A percentile compares a stretch with the other conserved stretches of the same genome.
Conservation (phyloP, 2,888 invertebrate genomes). For the Chydorus sphaericus region DNA sequence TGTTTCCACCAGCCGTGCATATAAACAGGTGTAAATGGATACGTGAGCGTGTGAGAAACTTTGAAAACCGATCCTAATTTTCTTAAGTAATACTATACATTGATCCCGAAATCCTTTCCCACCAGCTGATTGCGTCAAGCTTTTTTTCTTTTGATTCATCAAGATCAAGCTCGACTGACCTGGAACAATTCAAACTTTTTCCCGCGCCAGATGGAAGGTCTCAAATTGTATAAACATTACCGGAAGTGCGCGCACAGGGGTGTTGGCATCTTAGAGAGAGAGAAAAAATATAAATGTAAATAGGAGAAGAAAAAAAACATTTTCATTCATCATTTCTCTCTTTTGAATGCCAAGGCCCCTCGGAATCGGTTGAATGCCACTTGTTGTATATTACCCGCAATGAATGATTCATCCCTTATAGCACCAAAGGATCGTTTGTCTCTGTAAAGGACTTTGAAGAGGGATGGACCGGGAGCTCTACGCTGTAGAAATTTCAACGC, state of each 20-base stretch:
- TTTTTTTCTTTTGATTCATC: background rate
- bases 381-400: background rate
- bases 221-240: background rate
- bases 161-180: background rate
- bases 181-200: background rate
- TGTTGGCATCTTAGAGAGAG: background rate
- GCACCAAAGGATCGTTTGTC: background rate
- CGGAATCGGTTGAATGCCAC: background rate
- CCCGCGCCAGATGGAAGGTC: too few relatives aligned
- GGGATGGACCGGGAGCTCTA: background rate
- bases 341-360: background rate
- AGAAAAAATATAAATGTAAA: background rate
- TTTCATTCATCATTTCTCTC: background rate
- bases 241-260: background rate
- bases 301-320: background rate
- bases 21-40: too few relatives aligned
- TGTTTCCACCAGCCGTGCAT: too few relatives aligned
- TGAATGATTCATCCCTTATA: background rate
- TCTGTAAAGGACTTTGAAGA: background rate
- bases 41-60: too few relatives aligned
- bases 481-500: background rate
- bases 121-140: too few relatives aligned
- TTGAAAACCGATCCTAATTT: too few relatives aligned
- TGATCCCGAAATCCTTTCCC: too few relatives aligned
- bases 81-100: too few relatives aligned